Evolutionary conservation across 2,113 vertebrate species (phyloP).

Genomic region (Hylia prasina): DNA sequence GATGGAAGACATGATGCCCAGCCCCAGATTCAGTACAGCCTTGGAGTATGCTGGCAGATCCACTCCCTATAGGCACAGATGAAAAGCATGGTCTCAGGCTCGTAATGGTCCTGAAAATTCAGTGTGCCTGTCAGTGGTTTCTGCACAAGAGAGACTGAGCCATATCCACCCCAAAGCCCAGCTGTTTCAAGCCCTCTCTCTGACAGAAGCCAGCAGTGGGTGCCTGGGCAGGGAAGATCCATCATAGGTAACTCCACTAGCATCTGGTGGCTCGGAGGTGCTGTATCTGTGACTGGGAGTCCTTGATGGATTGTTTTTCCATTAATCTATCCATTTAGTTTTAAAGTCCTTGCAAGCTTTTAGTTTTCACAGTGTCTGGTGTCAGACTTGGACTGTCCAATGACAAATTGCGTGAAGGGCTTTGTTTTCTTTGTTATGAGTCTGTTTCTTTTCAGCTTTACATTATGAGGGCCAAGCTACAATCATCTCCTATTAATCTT

Average conservation of each 20-base stretch:
- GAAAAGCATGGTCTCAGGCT: background rate
- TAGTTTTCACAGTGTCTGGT: background rate
- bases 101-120: background rate
- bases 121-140: background rate
- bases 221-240: background rate
- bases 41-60: background rate
- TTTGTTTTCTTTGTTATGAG: background rate
- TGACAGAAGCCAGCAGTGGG: background rate
- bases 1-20: background rate
- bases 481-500: background rate
- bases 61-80: background rate
- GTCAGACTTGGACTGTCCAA: background rate
- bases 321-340: background rate
- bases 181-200: background rate
- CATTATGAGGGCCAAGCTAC: background rate
- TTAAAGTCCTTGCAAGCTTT: background rate
- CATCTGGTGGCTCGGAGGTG: background rate
- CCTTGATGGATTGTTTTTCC: background rate
- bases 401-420: background rate
- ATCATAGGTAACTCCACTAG: background rate
- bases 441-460: background rate
- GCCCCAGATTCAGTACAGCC: background rate
- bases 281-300: background rate
- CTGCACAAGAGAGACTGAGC: background rate
- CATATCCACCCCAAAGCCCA: background rate